These are phyloP conservation scores for Ophion obscuratus DNA, from an alignment of 2,888 invertebrate species.

Conservation along the genomic window DNA sequence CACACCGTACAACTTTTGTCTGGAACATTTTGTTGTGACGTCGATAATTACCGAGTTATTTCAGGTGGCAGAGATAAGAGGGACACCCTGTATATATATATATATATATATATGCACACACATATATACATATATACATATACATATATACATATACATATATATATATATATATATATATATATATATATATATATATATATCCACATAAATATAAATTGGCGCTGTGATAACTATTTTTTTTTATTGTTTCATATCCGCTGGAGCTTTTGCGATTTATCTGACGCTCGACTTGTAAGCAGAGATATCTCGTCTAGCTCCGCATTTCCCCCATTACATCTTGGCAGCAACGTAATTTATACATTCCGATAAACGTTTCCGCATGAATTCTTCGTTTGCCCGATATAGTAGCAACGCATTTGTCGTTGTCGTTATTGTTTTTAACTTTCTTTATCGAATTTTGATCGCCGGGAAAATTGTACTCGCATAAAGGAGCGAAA, in stretches of 20 bases:
- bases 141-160: too few relatives aligned
- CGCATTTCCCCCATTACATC: constrained; percentile 18
- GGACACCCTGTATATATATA: too few relatives aligned
- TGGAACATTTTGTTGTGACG: too few relatives aligned
- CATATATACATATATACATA: too few relatives aligned
- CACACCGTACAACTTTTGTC: too few relatives aligned
- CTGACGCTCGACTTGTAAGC: constrained; percentile 33
- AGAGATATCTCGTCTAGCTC: constrained; percentile 35
- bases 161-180: too few relatives aligned
- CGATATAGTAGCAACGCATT: not conserved
- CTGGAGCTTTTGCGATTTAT: constrained; percentile 42
- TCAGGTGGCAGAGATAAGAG: too few relatives aligned
- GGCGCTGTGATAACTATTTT: constrained; percentile 39
- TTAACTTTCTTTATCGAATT: not conserved
- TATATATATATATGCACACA: not conserved
- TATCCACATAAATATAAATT: not conserved
- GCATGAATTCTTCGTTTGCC: constrained; percentile 12
- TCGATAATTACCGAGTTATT: too few relatives aligned
- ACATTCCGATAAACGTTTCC: constrained; percentile 36
- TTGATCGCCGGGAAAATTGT: not conserved
- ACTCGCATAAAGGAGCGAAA: not conserved
- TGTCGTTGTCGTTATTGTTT: not conserved
- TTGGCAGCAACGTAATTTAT: constrained; percentile 40
- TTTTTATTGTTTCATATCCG: constrained; percentile 26
- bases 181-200: too few relatives aligned